A percentile compares a stretch with the other conserved stretches of the same genome.
phyloP scores from a whole-genome alignment of 2,797 vertebrate species.

The Gallinago nigripennis region DNA sequence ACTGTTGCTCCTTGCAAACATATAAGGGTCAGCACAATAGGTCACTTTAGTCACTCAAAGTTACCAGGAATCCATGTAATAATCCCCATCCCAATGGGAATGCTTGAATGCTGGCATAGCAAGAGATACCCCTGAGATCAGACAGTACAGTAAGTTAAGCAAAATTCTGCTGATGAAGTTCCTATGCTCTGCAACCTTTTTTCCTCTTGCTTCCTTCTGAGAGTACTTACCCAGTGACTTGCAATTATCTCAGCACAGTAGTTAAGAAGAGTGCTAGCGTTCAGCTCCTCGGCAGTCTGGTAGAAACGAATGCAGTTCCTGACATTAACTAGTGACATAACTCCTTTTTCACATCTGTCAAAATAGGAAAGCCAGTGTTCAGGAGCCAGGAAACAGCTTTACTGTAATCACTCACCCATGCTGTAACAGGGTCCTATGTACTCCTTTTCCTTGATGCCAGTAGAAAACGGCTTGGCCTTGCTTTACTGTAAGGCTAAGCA shows the following conservation, averaged over 20 bases:
- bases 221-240: conserved; percentile 93
- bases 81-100: background rate
- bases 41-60: background rate
- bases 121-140: background rate
- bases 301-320: conserved; percentile 99
- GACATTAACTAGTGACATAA: conserved; percentile 97
- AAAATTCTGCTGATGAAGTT: background rate
- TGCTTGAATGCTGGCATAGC: background rate
- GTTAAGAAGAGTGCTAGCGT: conserved; percentile 91
- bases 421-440: background rate
- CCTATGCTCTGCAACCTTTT: background rate
- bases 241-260: conserved; percentile 99
- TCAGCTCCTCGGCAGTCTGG: conserved; percentile 96
- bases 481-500: background rate
- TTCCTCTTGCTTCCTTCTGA: background rate
- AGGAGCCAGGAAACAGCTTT: background rate
- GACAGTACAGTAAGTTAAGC: background rate
- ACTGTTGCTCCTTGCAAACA: background rate
- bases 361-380: background rate
- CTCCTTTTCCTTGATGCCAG: background rate
- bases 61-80: background rate
- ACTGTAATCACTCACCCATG: background rate
- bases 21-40: background rate
- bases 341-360: conserved; percentile 94
- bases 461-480: background rate